Percentiles rank a stretch among this genome's conserved stretches.
Conservation (phyloP, 2,113 vertebrate genomes). For the Datnioides undecimradiatus region DNA sequence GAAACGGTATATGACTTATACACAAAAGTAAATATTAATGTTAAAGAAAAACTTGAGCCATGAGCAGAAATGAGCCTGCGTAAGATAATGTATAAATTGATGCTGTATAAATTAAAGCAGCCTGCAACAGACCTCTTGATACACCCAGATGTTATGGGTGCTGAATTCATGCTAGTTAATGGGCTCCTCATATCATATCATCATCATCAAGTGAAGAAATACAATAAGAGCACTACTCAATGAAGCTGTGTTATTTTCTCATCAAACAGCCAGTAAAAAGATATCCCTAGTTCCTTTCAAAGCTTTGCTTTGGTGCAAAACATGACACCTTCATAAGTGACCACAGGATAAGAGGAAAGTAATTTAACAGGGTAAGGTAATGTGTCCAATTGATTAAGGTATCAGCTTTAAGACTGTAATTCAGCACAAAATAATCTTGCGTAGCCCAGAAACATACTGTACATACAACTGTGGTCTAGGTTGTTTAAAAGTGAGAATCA, state of each 20-base stretch:
- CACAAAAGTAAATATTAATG: background rate
- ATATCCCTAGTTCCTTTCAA: background rate
- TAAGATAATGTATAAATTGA: background rate
- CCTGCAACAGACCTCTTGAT: background rate
- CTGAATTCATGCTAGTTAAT: too few species aligned
- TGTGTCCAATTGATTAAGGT: background rate
- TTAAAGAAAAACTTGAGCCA: background rate
- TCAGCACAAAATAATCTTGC: background rate
- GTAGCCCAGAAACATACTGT: background rate
- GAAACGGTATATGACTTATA: background rate
- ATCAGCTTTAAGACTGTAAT: background rate
- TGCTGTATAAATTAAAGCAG: background rate
- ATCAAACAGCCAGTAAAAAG: background rate
- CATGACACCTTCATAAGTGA: background rate
- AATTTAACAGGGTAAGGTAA: background rate
- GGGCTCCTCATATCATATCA: too few species aligned
- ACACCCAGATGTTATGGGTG: background rate
- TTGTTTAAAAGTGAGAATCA: background rate
- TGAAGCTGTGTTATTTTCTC: background rate
- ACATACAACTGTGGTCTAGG: background rate
- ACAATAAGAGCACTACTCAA: too few species aligned
- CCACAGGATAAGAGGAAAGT: background rate
- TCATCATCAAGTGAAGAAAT: too few species aligned
- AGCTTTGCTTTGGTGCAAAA: background rate
- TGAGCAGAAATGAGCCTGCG: rapidly evolving